Conservation (phyloP, 2,888 invertebrate species). For the Euplagia quadripunctaria region DNA sequence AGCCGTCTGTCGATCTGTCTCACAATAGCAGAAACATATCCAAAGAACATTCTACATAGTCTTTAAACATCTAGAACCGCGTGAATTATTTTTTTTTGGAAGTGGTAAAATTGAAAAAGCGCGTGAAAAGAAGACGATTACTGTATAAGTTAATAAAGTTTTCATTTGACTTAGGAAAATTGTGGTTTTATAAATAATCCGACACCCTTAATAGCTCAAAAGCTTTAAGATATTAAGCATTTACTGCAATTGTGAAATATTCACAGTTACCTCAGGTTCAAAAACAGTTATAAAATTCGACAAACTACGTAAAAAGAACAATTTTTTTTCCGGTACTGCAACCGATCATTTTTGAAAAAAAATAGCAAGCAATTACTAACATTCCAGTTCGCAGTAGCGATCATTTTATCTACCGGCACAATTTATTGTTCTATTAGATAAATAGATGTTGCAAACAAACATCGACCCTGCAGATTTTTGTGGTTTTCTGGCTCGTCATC, state of each 20-base stretch:
- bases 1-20: too few relatives aligned
- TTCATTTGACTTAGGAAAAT: too few relatives aligned
- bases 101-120: too few relatives aligned
- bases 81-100: too few relatives aligned
- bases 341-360: neutral
- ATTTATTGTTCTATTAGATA: neutral
- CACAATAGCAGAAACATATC: too few relatives aligned
- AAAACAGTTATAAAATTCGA: neutral
- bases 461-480: neutral
- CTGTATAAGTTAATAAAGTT: too few relatives aligned
- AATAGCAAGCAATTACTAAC: neutral
- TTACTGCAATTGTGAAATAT: neutral
- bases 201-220: neutral
- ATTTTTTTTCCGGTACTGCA: neutral
- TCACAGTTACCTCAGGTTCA: neutral
- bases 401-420: neutral
- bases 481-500: neutral
- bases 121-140: too few relatives aligned
- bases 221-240: neutral
- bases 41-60: too few relatives aligned
- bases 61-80: too few relatives aligned
- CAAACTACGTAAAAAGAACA: neutral
- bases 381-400: neutral
- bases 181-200: neutral
- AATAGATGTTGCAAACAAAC: neutral